Percentiles rank a stretch among this genome's conserved stretches.
Conservation (phyloP, 2,888 invertebrate genomes). For the Timema podura region DNA sequence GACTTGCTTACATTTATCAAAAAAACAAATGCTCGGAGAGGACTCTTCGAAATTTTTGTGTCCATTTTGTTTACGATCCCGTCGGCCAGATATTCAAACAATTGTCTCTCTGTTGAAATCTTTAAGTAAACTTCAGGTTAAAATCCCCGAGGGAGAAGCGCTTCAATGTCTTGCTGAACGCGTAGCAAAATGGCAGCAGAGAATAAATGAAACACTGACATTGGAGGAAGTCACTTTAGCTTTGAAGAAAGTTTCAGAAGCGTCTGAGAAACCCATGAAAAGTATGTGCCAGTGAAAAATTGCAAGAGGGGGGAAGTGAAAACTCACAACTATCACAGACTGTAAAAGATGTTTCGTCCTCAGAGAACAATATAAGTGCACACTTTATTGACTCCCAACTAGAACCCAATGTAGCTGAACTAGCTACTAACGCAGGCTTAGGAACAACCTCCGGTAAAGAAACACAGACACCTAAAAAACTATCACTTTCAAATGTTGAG, state of each 20-base stretch:
- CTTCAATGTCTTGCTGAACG: constrained; percentile 89
- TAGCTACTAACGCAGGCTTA: no score
- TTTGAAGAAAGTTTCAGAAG: constrained; percentile 55
- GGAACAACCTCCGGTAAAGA: no score
- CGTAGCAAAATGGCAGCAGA: constrained; percentile 92
- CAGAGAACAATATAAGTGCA: no score
- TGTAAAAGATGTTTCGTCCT: no score
- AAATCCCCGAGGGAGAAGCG: constrained; percentile 89
- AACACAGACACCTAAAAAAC: no score
- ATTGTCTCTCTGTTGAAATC: constrained; percentile 74
- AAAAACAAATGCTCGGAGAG: constrained; percentile 43
- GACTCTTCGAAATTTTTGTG: constrained; percentile 70
- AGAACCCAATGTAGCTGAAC: no score
- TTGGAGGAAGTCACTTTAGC: constrained; percentile 66
- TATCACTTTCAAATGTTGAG: no score
- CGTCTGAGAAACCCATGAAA: constrained; percentile 57
- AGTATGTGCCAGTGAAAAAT: constrained; percentile 38
- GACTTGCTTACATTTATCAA: constrained; percentile 60
- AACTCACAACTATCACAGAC: no score
- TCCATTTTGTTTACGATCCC: constrained; percentile 81
- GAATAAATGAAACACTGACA: constrained; percentile 64
- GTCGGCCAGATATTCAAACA: constrained; percentile 79
- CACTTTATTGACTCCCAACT: no score
- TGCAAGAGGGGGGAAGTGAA: no score
- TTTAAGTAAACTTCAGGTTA: constrained; percentile 63